Conservation (phyloP, 1,140 invertebrate genomes). For the Diorhabda carinulata region DNA sequence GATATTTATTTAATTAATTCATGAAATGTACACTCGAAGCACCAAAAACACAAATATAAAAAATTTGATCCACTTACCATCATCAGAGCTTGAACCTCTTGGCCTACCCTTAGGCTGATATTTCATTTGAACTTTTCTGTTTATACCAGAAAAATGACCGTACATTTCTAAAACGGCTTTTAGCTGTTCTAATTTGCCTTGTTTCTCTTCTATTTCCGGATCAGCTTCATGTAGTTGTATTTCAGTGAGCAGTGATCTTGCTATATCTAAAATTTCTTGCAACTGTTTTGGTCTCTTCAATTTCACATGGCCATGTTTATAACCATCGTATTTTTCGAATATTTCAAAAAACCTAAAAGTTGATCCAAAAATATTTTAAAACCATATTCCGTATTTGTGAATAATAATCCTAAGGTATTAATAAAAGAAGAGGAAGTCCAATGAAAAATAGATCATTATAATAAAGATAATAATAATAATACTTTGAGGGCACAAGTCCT, state of each 20-base stretch:
- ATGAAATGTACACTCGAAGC: too few species aligned
- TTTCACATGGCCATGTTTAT: constrained; percentile 93
- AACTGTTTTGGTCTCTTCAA: constrained; percentile 96
- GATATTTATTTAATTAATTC: too few species aligned
- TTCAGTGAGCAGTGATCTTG: constrained; percentile 80
- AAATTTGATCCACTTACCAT: constrained; percentile 61
- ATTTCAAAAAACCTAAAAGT: constrained; percentile 92
- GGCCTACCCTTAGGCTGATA: constrained; percentile 95
- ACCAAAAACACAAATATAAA: background rate
- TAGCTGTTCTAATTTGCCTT: constrained; percentile 94
- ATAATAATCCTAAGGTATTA: background rate
- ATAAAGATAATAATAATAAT: too few species aligned
- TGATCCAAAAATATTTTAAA: background rate
- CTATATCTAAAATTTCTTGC: constrained; percentile 95
- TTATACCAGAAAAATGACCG: constrained; percentile 99
- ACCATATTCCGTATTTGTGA: background rate
- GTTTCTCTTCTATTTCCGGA: constrained; percentile 93
- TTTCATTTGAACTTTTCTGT: constrained; percentile 99
- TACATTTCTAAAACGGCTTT: constrained; percentile 99
- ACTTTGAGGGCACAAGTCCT: too few species aligned
- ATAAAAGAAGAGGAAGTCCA: background rate
- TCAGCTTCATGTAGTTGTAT: constrained; percentile 80
- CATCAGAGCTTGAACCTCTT: constrained; percentile 89
- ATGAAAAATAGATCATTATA: too few species aligned
- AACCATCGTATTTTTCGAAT: constrained; percentile 96